These are phyloP conservation scores for Myotis findleyi DNA, from an alignment of 2,797 vertebrate species.

Conservation along the genomic window DNA sequence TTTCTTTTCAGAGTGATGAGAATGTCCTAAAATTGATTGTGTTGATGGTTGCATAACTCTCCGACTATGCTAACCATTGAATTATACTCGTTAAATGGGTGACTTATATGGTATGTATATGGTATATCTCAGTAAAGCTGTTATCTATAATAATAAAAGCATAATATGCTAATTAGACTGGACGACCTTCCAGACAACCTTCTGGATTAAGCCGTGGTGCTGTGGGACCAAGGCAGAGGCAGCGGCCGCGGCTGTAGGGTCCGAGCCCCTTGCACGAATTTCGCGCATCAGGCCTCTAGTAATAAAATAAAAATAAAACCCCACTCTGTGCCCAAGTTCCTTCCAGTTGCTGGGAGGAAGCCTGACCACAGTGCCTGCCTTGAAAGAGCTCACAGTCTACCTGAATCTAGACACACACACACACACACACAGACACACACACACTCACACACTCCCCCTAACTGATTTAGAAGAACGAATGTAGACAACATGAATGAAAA, in stretches of 20 bases:
- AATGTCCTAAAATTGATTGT: not conserved
- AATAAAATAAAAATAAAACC: not conserved
- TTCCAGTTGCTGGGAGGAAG: not conserved
- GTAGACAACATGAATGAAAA: too few relatives aligned
- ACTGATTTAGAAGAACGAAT: too few relatives aligned
- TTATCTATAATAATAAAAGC: not conserved
- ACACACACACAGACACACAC: too few relatives aligned
- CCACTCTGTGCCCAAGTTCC: not conserved
- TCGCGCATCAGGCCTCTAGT: too few relatives aligned
- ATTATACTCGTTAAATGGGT: not conserved
- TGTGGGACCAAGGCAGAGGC: too few relatives aligned
- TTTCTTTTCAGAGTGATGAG: not conserved
- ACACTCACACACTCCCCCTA: too few relatives aligned
- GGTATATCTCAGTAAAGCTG: not conserved
- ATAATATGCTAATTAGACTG: too few relatives aligned
- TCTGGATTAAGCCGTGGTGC: too few relatives aligned
- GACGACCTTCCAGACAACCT: too few relatives aligned
- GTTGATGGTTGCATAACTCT: not conserved
- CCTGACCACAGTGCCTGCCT: not conserved
- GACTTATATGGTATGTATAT: not conserved
- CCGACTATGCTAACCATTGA: not conserved
- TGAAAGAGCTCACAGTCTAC: not conserved
- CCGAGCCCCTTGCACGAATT: too few relatives aligned
- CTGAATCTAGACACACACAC: not conserved
- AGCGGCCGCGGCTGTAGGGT: too few relatives aligned